phyloP scores from a whole-genome alignment of 92 coral and sea anemone genomes.

The Zoanthus sansibaricus region DNA sequence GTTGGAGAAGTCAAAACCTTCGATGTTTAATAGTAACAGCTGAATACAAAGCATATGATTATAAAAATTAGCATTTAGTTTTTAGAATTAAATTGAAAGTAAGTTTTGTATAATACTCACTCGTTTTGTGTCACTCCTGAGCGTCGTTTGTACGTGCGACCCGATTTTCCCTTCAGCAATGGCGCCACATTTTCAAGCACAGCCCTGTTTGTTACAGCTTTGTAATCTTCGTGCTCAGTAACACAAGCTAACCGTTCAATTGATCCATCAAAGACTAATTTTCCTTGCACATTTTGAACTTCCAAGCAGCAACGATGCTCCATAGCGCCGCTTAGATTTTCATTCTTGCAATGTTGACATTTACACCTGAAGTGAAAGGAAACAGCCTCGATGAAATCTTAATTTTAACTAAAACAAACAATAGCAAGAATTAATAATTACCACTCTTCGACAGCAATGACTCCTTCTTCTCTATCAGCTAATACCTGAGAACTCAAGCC shows the following conservation, averaged over 20 bases:
- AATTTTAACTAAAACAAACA: no score
- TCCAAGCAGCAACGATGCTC: conserved; percentile 21
- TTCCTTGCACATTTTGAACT: background rate
- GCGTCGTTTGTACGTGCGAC: conserved; percentile 13
- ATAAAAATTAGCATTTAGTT: background rate
- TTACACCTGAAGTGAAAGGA: background rate
- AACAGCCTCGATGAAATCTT: background rate
- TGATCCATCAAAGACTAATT: background rate
- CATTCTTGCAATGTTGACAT: background rate
- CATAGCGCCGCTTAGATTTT: background rate
- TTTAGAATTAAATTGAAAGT: background rate
- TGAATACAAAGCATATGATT: background rate
- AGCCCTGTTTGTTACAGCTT: background rate
- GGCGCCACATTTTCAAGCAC: conserved; percentile 11
- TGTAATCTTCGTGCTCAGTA: background rate
- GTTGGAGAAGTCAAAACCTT: no score
- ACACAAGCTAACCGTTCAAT: background rate
- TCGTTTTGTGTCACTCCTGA: conserved; percentile 37
- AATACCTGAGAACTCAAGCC: background rate
- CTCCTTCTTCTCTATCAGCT: background rate
- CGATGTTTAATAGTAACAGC: no score
- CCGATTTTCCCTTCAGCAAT: conserved; percentile 21
- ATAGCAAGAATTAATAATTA: background rate
- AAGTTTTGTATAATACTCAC: conserved; percentile 8
- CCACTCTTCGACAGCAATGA: background rate